Evolutionary conservation across 2,113 vertebrate genomes (phyloP), one percentile per base, ranked within the genome.

Genomic region (Ophthalmolycus amberensis): DNA sequence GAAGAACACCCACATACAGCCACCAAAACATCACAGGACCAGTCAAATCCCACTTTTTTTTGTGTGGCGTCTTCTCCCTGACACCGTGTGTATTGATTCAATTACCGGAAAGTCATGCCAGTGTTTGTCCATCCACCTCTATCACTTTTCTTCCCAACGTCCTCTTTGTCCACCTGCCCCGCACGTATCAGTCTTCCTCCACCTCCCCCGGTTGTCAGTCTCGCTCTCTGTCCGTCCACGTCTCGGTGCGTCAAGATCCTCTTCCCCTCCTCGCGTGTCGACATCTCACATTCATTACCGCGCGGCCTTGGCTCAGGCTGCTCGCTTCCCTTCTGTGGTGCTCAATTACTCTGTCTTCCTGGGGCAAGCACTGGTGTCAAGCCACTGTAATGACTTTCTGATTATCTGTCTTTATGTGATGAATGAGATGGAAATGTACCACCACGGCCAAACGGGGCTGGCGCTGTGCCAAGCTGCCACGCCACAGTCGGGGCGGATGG

Each of bases 331-430:
- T 95, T 94, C 92, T 91, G 91, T 77, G 96, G 96, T 95, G 96
- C 96, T 99, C 97, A 97, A 97, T 99, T 96, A 93, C 86, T 94
- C 90, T 92, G 88, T 97, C 94, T 86, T 93, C 93, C 87, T 90
- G 91, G 94, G 96, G 92, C 94, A 94, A 95, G 94, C 93, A 92
- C 85, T 89, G 94, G 84, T 95, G 94, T 95, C 94, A 95, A 94
- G 93, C 94, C 90, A 91, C 95, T 89, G 92, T 96, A 95, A 96
- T 96, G 93, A 95, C 95, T 97, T 97, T 95, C 94, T 94, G 93
- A 95, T 97, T 95, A 93, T 96, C 93, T 96, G 90, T 96, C 94
- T 96, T 95, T 96, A 95, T 93, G 92, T 95, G 96, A 97, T 95
- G 94, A 96, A 96, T 96, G 91, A 96, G 96, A 96, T 96, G 91